Evolutionary conservation across 2,113 vertebrate genomes (phyloP).

Genomic region (Anguilla rostrata): DNA sequence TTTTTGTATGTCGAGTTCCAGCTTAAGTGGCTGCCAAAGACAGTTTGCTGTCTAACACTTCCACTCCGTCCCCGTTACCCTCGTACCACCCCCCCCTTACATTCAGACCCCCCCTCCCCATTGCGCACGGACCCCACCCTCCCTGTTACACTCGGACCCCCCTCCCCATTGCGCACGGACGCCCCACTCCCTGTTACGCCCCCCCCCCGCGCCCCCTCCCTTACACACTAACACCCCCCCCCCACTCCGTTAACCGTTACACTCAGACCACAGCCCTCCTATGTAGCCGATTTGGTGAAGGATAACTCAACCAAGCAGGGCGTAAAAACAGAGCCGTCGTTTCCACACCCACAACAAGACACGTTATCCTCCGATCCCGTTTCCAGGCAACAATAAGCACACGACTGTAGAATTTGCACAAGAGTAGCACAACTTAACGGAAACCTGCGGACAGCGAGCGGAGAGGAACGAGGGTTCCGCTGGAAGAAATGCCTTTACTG

Average conservation of each 20-base stretch:
- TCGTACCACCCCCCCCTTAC: not conserved
- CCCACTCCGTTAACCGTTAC: too few species aligned
- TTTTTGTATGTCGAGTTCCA: constrained; percentile 66
- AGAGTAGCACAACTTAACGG: not conserved
- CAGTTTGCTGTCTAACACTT: constrained; percentile 36
- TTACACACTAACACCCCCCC: too few species aligned
- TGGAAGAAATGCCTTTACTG: not conserved
- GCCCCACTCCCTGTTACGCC: too few species aligned
- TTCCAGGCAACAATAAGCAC: not conserved
- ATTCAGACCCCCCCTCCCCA: too few species aligned
- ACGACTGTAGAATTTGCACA: not conserved
- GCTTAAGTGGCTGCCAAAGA: constrained; percentile 67
- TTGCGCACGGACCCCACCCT: not conserved
- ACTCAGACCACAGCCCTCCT: not conserved
- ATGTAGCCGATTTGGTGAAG: not conserved
- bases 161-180: too few species aligned
- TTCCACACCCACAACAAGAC: not conserved
- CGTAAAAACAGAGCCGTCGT: not conserved
- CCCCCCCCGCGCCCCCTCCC: too few species aligned
- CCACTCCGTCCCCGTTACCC: not conserved
- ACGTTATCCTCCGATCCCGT: not conserved
- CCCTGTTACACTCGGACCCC: too few species aligned
- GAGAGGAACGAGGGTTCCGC: not conserved
- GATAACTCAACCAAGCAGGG: not conserved
- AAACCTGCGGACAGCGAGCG: not conserved